Percentiles rank a stretch among this genome's conserved stretches.
These are phyloP conservation scores for Keiferia lycopersicella DNA, from an alignment of 2,888 invertebrate genomes.

Conservation along the genomic window DNA sequence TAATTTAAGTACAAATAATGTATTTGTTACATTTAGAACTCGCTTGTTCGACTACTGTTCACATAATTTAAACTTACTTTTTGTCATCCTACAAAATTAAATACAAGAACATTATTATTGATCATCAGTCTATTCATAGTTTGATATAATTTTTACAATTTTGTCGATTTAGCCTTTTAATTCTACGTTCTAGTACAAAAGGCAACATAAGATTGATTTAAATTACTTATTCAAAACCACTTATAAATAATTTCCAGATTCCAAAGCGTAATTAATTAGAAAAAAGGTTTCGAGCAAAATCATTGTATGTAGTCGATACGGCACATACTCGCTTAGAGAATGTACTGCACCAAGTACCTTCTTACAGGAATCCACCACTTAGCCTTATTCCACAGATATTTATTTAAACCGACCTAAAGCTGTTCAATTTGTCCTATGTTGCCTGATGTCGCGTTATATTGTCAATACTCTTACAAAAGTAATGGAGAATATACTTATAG, in stretches of 20 bases:
- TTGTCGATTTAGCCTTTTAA: conserved; percentile 76
- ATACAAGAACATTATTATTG: conserved; percentile 79
- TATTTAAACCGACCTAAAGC: conserved; percentile 69
- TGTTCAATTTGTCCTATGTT: conserved; percentile 63
- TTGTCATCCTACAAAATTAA: conserved; percentile 80
- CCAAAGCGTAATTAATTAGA: conserved; percentile 61
- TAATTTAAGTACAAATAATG: conserved; percentile 74
- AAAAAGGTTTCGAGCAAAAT: not conserved
- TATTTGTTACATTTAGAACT: conserved; percentile 42
- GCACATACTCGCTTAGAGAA: conserved; percentile 40
- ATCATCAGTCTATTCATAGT: conserved; percentile 80
- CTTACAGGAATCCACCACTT: not conserved
- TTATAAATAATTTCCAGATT: conserved; percentile 40
- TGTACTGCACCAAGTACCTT: conserved; percentile 43
- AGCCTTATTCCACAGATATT: conserved; percentile 60
- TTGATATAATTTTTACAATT: conserved; percentile 78
- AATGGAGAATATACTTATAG: conserved; percentile 78
- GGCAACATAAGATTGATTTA: conserved; percentile 73
- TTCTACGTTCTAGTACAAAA: conserved; percentile 64
- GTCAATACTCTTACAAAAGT: conserved; percentile 75
- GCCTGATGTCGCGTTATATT: conserved; percentile 69
- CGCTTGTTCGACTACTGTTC: conserved; percentile 46
- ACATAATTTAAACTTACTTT: conserved; percentile 77
- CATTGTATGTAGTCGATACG: conserved; percentile 38
- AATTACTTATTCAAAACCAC: conserved; percentile 62